phyloP scores from a whole-genome alignment of 23 tunicate genomes.

The Phallusia fumigata region DNA sequence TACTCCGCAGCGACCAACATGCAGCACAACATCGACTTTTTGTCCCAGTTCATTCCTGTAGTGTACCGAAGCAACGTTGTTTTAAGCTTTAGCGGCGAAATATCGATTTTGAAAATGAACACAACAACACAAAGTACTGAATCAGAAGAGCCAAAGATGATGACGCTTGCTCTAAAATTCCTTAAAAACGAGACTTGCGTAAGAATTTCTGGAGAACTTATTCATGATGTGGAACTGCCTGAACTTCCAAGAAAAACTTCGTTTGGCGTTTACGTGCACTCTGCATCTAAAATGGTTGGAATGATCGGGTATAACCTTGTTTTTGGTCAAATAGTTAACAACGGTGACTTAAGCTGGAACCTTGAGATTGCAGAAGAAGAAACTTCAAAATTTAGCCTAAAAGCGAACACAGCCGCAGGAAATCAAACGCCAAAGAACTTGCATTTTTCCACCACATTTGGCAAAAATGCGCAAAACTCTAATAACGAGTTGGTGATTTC shows the following conservation, averaged over 20 bases:
- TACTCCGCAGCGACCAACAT: conserved; percentile 7
- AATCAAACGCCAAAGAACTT: too few species aligned
- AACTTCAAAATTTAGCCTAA: background rate
- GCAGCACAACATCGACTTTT: conserved; percentile 12
- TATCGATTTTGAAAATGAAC: background rate
- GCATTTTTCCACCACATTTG: background rate
- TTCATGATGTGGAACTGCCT: background rate
- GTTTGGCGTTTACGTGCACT: background rate
- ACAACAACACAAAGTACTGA: background rate
- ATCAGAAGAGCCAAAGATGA: background rate
- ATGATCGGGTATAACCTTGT: background rate
- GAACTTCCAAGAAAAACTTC: background rate
- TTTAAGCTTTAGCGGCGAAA: background rate
- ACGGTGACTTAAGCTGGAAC: background rate
- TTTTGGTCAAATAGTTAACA: background rate
- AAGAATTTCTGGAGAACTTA: background rate
- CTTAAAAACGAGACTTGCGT: background rate
- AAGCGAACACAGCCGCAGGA: background rate
- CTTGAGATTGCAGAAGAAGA: background rate
- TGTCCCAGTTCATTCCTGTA: background rate
- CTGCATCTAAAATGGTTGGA: background rate
- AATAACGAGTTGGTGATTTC: background rate
- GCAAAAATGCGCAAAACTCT: background rate
- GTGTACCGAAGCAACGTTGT: background rate
- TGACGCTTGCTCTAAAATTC: background rate